A percentile compares a stretch with the other conserved stretches of the same genome.
Evolutionary conservation across 2,888 invertebrate species (phyloP).

Genomic region (Rugalucina vietnamica): DNA sequence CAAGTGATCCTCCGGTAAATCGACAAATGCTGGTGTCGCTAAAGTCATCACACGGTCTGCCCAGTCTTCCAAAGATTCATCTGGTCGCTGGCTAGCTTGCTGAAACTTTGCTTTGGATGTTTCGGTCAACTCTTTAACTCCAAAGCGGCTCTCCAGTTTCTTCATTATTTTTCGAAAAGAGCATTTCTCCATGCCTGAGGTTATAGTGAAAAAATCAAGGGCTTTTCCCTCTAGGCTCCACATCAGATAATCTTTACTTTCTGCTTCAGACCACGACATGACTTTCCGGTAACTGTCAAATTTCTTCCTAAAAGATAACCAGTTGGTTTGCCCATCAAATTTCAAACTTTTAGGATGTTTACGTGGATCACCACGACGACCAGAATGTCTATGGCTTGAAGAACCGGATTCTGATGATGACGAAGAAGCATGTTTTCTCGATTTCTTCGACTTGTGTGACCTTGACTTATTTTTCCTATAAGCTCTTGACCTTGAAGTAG

Average conservation of each 20-base stretch:
- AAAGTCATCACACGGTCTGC: conserved; percentile 26
- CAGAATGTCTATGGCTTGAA: not conserved
- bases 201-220: not conserved
- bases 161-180: not conserved
- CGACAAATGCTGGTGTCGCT: not conserved
- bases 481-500: too few species aligned
- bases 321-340: not conserved
- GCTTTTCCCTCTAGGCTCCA: not conserved
- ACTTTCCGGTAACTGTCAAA: not conserved
- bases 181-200: not conserved
- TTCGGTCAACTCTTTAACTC: not conserved
- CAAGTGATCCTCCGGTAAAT: not conserved
- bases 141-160: not conserved
- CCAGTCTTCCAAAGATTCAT: conserved; percentile 39
- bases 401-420: not conserved
- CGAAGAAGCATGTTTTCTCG: not conserved
- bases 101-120: not conserved
- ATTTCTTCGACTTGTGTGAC: not conserved
- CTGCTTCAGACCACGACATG: not conserved
- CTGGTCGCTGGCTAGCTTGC: not conserved
- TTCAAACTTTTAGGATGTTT: not conserved
- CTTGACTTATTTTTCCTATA: too few species aligned
- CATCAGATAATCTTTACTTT: not conserved
- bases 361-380: not conserved
- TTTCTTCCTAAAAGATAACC: not conserved